Conservation (phyloP, 2,797 vertebrate genomes). For the Tympanoctomys barrerae region DNA sequence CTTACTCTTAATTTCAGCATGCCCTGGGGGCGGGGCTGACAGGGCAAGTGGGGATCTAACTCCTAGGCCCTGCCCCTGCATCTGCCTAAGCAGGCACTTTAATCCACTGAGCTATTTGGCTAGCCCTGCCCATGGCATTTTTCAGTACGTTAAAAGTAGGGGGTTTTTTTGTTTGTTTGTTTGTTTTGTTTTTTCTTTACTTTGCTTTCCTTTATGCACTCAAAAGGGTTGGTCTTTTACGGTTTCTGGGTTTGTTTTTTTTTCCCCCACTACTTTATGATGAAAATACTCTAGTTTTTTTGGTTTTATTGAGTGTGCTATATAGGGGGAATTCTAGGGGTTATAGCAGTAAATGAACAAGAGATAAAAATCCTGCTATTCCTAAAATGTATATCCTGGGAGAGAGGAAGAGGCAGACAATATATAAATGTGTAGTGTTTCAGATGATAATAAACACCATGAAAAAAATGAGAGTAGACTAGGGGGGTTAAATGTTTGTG, state of each 20-base stretch:
- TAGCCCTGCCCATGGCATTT: not conserved
- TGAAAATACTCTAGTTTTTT: not conserved
- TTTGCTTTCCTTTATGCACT: not conserved
- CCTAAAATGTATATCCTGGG: not conserved
- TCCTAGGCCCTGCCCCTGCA: no score
- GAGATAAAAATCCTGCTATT: not conserved
- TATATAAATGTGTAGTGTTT: not conserved
- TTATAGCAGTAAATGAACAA: slow-evolving; percentile 6
- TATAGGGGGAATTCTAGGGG: not conserved
- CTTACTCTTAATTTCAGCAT: no score
- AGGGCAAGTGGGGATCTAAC: no score
- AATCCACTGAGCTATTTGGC: no score
- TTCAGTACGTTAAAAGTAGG: not conserved
- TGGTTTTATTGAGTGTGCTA: not conserved
- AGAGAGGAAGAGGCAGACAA: no score
- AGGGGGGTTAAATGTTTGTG: not conserved
- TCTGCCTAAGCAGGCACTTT: no score
- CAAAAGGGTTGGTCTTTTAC: not conserved
- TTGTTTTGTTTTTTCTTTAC: not conserved
- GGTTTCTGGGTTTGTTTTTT: not conserved
- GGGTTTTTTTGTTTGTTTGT: no score
- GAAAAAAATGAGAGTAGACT: not conserved
- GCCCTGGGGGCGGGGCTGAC: no score
- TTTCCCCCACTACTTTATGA: not conserved
- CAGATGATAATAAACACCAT: not conserved